These are phyloP conservation scores for Sphaerodactylus townsendi DNA, from an alignment of 2,113 vertebrate genomes.

Conservation along the genomic window DNA sequence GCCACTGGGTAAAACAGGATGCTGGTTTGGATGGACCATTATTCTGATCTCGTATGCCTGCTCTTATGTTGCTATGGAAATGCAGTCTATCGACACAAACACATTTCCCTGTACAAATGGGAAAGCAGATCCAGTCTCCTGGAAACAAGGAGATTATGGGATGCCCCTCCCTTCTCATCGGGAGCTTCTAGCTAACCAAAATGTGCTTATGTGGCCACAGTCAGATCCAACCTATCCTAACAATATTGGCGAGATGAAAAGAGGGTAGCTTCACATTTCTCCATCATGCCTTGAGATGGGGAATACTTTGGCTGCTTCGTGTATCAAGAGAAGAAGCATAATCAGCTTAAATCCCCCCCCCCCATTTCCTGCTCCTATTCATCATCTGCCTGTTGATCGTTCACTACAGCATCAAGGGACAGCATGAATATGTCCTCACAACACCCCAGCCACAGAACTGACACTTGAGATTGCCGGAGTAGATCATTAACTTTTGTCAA, in stretches of 20 bases:
- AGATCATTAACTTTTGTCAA: no score
- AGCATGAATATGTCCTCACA: background rate
- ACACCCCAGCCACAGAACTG: background rate
- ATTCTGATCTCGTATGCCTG: no score
- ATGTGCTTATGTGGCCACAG: background rate
- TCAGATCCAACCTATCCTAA: constrained; percentile 23
- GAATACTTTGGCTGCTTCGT: constrained; percentile 14
- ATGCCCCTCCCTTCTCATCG: background rate
- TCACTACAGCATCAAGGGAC: background rate
- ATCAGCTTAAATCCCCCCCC: constrained; percentile 27
- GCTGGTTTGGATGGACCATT: no score
- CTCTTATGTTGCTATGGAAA: no score
- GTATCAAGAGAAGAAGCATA: constrained; percentile 17
- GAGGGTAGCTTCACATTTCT: constrained; percentile 8
- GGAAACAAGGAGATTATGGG: background rate
- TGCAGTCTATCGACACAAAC: no score
- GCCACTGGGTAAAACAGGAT: no score
- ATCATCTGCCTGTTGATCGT: background rate
- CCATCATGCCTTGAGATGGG: constrained; percentile 1
- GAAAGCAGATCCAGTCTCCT: no score
- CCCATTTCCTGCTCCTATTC: background rate
- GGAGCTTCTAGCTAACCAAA: constrained; percentile 27
- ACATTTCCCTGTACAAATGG: no score
- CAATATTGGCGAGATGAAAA: constrained; percentile 41
- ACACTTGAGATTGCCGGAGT: background rate